Evolutionary conservation across 1,140 invertebrate species (phyloP).

Genomic region (Camponotus floridanus): DNA sequence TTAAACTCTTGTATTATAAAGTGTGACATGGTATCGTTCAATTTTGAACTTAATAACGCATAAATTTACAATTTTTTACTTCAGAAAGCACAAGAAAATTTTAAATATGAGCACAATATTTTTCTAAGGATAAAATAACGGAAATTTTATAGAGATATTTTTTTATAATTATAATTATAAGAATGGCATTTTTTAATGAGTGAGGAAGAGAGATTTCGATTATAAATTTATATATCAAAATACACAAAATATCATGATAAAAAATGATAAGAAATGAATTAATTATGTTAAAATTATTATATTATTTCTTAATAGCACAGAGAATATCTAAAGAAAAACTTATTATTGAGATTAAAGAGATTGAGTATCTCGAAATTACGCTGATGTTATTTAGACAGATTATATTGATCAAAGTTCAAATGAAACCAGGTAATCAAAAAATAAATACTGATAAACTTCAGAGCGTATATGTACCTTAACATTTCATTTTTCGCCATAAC

Average conservation of each 20-base stretch:
- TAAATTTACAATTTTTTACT: background rate
- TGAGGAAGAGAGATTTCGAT: too few species aligned
- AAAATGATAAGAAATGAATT: background rate
- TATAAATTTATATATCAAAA: background rate
- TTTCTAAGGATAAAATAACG: background rate
- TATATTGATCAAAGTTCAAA: slow-evolving; percentile 9
- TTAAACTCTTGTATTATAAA: slow-evolving; percentile 17
- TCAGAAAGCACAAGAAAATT: background rate
- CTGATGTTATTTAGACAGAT: slow-evolving; percentile 5
- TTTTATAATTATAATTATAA: background rate
- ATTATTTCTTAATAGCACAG: background rate
- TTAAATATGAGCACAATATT: background rate
- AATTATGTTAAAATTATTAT: background rate
- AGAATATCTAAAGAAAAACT: background rate
- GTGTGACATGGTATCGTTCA: background rate
- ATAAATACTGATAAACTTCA: background rate
- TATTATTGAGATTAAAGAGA: slow-evolving; percentile 15
- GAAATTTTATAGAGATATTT: background rate
- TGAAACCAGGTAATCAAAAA: slow-evolving; percentile 3
- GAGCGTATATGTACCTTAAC: background rate
- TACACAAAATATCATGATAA: background rate
- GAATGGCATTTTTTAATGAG: too few species aligned
- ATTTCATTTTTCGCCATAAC: slow-evolving; percentile 35
- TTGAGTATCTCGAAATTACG: background rate
- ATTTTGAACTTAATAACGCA: slow-evolving; percentile 7